Conservation (phyloP, 2,797 vertebrate species). For the Sebastes miniatus region DNA sequence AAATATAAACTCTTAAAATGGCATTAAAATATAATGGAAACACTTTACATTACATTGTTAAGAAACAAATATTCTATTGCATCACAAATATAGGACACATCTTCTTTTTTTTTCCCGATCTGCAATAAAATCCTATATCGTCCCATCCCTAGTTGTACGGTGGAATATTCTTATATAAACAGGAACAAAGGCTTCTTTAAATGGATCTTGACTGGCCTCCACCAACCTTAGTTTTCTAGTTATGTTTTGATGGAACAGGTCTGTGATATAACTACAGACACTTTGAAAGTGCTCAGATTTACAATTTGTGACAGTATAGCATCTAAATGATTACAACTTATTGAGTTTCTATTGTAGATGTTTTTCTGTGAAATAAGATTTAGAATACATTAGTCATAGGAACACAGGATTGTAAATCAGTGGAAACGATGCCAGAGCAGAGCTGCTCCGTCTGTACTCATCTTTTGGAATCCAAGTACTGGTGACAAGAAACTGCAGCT, state of each 20-base stretch:
- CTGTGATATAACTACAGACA: background rate
- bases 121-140: no score
- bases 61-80: no score
- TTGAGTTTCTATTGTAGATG: background rate
- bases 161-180: background rate
- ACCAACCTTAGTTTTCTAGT: background rate
- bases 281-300: background rate
- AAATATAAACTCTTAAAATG: no score
- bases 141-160: background rate
- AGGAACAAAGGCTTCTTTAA: background rate
- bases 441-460: slow-evolving; percentile 17
- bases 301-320: background rate
- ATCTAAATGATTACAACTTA: background rate
- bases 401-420: slow-evolving; percentile 26
- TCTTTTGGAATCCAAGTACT: slow-evolving; percentile 50
- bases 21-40: no score
- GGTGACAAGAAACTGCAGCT: slow-evolving; percentile 45
- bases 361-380: background rate
- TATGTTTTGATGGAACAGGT: background rate
- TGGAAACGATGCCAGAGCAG: slow-evolving; percentile 3
- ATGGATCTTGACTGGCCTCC: background rate
- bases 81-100: no score
- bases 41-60: no score
- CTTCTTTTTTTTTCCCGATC: no score
- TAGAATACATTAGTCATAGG: background rate